Percentiles rank a stretch among this genome's conserved stretches.
These are phyloP conservation scores for Hermaeophaga mercurialis DNA, from an alignment of 2,888 invertebrate species.

Conservation along the genomic window DNA sequence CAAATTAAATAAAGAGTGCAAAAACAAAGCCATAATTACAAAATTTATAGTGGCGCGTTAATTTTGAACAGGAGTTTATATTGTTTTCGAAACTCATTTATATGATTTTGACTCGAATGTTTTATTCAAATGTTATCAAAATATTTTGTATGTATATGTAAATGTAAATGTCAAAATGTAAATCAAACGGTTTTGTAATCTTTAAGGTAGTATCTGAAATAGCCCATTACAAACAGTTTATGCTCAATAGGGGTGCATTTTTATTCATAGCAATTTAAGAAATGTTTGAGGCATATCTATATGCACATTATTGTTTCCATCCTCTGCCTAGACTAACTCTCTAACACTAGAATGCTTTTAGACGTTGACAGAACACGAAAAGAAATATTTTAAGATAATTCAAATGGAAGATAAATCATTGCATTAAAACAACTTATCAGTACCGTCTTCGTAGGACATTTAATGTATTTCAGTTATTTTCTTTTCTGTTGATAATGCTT, in stretches of 20 bases:
- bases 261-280: conserved; percentile 36
- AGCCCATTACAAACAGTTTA: conserved; percentile 41
- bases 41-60: no score
- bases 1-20: no score
- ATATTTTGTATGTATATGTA: background rate
- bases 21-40: no score
- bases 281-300: conserved; percentile 28
- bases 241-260: conserved; percentile 43
- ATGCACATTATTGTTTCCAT: conserved; percentile 15
- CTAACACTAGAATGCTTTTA: conserved; percentile 23
- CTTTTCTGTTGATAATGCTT: no score
- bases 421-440: background rate
- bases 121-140: no score
- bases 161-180: conserved; percentile 10
- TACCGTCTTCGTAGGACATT: no score
- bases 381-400: conserved; percentile 11
- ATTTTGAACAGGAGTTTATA: no score
- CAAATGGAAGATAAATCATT: background rate
- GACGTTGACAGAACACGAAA: background rate
- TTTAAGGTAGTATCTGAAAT: conserved; percentile 29
- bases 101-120: no score
- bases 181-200: conserved; percentile 8
- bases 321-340: background rate
- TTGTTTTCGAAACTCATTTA: no score
- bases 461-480: no score